Base-by-base conservation (phyloP, 2,797 vertebrate genomes). In the Okamejei kenojei region DNA sequence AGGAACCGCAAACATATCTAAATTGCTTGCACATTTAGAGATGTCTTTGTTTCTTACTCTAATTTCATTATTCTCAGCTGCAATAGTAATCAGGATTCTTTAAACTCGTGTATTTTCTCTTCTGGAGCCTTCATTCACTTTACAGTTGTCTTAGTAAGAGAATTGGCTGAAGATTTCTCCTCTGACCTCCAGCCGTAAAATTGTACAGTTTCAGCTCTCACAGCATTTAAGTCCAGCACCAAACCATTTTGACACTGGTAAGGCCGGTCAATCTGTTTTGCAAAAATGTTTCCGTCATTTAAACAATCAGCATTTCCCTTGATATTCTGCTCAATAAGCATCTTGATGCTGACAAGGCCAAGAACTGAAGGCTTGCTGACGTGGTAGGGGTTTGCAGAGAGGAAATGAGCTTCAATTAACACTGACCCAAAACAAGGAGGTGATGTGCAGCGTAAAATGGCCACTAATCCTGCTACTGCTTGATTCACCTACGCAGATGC, bases 61-160 rank as follows among this genome's bases (percentile, higher is more conserved):
- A 32, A 29, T 88, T 68, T 35, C 68, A 68, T 68, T 88, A 88
- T 88, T 88, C 65, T n/a, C 63, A 88, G 19, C 61, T 88, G 63
- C 2, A 88, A 10, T 21, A 88, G 8, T 19, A 21, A 68, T 35
- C 63, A 68, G 29, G 68, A 29, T 86, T 29, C 82, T 86, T 86
- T 86, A 68, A 68, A 23, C 7, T 6, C 15, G 32, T 32, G n/a
- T 35, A 88, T 58, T 84, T 21, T 17, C 58, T 84, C 54, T 29
- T 68, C 38, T 88, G 63, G n/a, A 35, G n/a, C 35, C 68, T 88
- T 63, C 65, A 7, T 68, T 32, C n/a, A 68, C 0, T 35, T 65
- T 63, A 35, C 61, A 65, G 32, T n/a, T 88, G n/a, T 32, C 7
- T 19, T 17, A 7, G 29, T 2, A 65, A 88, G 84, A 32, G 7